Percentiles rank a stretch among this genome's conserved stretches.
phyloP scores from a whole-genome alignment of 2,113 vertebrate species.

The Perca flavescens region DNA sequence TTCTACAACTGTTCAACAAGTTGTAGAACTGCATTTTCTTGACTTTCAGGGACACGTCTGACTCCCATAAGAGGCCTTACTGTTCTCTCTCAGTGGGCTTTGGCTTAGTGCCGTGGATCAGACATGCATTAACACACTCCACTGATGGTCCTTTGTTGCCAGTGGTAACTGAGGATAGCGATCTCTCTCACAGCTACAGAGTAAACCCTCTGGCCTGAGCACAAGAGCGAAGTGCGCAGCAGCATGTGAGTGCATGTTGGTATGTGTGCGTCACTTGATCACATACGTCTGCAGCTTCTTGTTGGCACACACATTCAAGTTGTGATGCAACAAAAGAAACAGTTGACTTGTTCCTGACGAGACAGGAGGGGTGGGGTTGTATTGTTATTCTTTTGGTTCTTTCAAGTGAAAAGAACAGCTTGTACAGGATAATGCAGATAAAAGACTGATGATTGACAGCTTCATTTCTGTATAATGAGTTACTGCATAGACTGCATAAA shows the following conservation, averaged over 20 bases:
- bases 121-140: constrained; percentile 40
- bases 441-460: neutral
- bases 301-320: constrained; percentile 18
- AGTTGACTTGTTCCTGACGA: neutral
- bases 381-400: neutral
- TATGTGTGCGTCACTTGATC: constrained; percentile 37
- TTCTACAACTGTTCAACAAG: neutral
- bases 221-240: constrained; percentile 13
- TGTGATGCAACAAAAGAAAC: constrained; percentile 8
- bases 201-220: constrained; percentile 21
- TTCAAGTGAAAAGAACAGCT: neutral
- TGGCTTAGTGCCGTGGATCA: constrained; percentile 27
- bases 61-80: neutral
- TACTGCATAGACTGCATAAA: neutral
- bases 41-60: constrained; percentile 12
- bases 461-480: neutral
- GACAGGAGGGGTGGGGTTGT: no score
- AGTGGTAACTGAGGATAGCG: constrained; percentile 42
- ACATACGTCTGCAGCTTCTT: neutral
- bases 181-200: constrained; percentile 27
- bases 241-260: neutral
- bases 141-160: constrained; percentile 59
- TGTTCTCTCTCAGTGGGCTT: constrained; percentile 19
- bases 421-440: neutral
- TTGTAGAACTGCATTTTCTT: constrained; percentile 4